Evolutionary conservation across 2,888 invertebrate species (phyloP).

Genomic region (Acrobasis suavella): DNA sequence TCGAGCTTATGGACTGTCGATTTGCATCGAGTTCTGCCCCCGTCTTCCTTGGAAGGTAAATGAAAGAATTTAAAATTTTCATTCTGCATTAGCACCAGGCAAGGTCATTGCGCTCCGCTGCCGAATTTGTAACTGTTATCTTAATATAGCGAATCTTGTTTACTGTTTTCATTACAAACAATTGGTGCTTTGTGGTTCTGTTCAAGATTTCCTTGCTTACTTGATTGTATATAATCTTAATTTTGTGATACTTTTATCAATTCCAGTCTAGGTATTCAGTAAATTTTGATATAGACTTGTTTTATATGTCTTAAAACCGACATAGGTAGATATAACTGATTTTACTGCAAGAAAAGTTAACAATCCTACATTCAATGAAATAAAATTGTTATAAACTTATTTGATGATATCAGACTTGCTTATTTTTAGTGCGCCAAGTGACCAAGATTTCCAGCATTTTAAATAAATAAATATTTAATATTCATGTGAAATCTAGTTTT

Average conservation of each 20-base stretch:
- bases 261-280: neutral
- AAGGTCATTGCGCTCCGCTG: conserved; percentile 22
- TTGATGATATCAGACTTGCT: no score
- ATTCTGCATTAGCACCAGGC: conserved; percentile 7
- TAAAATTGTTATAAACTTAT: no score
- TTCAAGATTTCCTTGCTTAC: neutral
- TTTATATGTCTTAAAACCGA: no score
- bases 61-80: conserved; percentile 12
- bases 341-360: no score
- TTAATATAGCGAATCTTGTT: conserved; percentile 7
- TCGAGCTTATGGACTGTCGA: conserved; percentile 22
- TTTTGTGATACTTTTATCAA: neutral
- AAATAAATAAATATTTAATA: neutral
- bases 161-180: neutral
- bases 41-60: conserved; percentile 7
- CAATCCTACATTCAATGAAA: no score
- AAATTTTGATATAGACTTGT: no score
- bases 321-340: no score
- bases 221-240: neutral
- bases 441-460: neutral
- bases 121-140: conserved; percentile 14
- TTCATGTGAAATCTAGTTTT: neutral
- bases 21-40: conserved; percentile 11
- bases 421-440: no score
- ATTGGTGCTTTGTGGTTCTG: neutral